Evolutionary conservation across 2,888 invertebrate species (phyloP), one percentile per base, ranked within the genome.

Genomic region (Cenopis cana): DNA sequence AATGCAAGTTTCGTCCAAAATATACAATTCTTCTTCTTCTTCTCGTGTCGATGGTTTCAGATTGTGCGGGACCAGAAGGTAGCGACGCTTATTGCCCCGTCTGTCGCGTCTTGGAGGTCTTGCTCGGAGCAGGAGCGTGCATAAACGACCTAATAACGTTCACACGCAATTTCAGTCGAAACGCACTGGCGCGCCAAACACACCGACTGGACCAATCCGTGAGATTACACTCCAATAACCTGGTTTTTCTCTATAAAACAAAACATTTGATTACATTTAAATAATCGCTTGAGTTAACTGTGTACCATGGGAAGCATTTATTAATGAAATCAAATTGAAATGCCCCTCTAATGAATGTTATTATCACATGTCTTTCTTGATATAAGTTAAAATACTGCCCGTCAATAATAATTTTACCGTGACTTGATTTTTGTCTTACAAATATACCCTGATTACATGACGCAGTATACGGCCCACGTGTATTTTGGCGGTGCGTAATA

Each of bases 401-500:
- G 20, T 24, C 24, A 3, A 41, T 20, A 41, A 56, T 61, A 24
- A 24, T 38, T 38, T 54, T 18, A 12, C 38, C 52, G 67, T 69
- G 50, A 61, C 17, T 59, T 65, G 68, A 68, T 76, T 73, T 74
- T 69, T 60, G 69, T 74, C 73, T 78, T 77, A 77, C 82, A 83
- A 83, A 82, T 81, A 78, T 75, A 61, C 73, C 74, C 76, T 83
- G 83, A 87, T 87, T 86, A 87, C 86, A 89, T 81, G 85, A 86
- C 86, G 83, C 81, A 78, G 81, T 80, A 87, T 83, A 92, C 91
- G 91, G 84, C 79, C 82, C 81, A 89, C 87, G 88, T 86, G 85
- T 86, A 89, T 90, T 91, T 91, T 79, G 87, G 88, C 83, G 83
- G 81, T 50, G 50, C 79, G 83, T 88, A 85, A 87, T 87, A 84